Percentiles rank a stretch among this genome's conserved stretches.
Conservation (phyloP, 1,140 invertebrate genomes). For the Drosophila sp. region DNA sequence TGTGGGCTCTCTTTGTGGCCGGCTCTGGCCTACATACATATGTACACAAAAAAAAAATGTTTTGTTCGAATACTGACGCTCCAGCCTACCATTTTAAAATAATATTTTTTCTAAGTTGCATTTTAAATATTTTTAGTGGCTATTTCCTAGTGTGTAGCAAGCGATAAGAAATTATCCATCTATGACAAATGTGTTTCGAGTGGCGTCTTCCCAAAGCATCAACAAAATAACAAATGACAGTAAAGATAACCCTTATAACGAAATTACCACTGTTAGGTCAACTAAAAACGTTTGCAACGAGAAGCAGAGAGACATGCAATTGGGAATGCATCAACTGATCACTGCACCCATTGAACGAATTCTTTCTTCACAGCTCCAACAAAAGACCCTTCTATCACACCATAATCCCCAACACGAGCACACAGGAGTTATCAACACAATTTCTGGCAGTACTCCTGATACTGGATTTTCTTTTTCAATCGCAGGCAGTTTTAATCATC, state of each 20-base stretch:
- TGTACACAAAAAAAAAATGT: too few species aligned
- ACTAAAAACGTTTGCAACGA: constrained; percentile 43
- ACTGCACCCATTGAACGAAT: constrained; percentile 65
- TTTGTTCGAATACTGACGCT: too few species aligned
- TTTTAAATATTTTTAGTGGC: neutral
- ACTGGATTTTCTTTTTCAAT: constrained; percentile 48
- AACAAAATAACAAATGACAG: constrained; percentile 43
- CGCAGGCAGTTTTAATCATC: constrained; percentile 52
- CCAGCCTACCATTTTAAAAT: too few species aligned
- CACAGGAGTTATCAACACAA: constrained; percentile 73
- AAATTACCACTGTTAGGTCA: constrained; percentile 23
- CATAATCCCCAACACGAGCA: constrained; percentile 17
- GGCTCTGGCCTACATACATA: too few species aligned
- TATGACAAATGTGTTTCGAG: constrained; percentile 80
- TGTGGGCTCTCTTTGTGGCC: too few species aligned
- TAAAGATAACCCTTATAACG: constrained; percentile 40
- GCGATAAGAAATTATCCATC: constrained; percentile 75
- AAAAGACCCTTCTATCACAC: neutral
- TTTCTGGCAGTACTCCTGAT: constrained; percentile 75
- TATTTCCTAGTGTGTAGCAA: neutral
- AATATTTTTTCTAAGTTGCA: too few species aligned
- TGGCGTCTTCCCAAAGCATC: constrained; percentile 76
- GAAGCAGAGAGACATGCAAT: constrained; percentile 28
- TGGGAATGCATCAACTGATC: constrained; percentile 64
- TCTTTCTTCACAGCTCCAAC: constrained; percentile 16